Conservation (phyloP, 37 sponge, comb jelly and placozoan species). For the Trichoplax adhaerens region DNA sequence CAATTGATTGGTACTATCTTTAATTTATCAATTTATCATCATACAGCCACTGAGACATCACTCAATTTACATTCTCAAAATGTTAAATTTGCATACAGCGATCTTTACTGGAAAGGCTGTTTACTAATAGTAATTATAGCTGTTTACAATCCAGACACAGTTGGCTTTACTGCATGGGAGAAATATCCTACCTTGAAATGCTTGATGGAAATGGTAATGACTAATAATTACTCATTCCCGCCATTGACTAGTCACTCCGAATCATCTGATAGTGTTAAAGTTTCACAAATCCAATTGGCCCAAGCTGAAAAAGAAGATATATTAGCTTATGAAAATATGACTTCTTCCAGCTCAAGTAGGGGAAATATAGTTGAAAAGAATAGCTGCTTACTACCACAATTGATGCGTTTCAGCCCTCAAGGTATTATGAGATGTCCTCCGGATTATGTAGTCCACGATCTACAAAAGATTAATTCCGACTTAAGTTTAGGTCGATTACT, state of each 20-base stretch:
- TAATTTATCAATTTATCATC: slow-evolving; percentile 45
- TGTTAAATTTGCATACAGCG: slow-evolving; percentile 50
- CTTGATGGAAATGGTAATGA: slow-evolving; percentile 98
- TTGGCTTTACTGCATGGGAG: slow-evolving; percentile 59
- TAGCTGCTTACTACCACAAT: slow-evolving; percentile 42
- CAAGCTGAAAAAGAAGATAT: slow-evolving; percentile 61
- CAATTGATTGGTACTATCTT: slow-evolving; percentile 58
- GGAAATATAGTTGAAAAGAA: slow-evolving; percentile 56
- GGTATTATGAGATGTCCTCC: slow-evolving; percentile 64
- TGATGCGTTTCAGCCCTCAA: slow-evolving; percentile 12
- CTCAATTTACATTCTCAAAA: slow-evolving; percentile 8
- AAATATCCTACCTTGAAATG: slow-evolving; percentile 68
- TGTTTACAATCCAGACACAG: slow-evolving; percentile 69
- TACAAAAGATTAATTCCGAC: slow-evolving; percentile 37
- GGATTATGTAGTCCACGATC: slow-evolving; percentile 48
- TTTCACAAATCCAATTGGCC: background rate
- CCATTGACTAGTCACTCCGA: too few relatives aligned
- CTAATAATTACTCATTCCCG: slow-evolving; percentile 62
- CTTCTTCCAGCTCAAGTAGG: slow-evolving; percentile 32
- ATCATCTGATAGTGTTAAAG: too few relatives aligned
- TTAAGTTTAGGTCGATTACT: slow-evolving; percentile 61
- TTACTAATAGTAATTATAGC: slow-evolving; percentile 65
- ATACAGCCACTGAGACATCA: slow-evolving; percentile 23
- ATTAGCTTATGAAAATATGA: slow-evolving; percentile 67
- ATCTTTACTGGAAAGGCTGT: slow-evolving; percentile 96